Evolutionary conservation across 2,797 vertebrate genomes (phyloP).

Genomic region (Esox masquinongy): DNA sequence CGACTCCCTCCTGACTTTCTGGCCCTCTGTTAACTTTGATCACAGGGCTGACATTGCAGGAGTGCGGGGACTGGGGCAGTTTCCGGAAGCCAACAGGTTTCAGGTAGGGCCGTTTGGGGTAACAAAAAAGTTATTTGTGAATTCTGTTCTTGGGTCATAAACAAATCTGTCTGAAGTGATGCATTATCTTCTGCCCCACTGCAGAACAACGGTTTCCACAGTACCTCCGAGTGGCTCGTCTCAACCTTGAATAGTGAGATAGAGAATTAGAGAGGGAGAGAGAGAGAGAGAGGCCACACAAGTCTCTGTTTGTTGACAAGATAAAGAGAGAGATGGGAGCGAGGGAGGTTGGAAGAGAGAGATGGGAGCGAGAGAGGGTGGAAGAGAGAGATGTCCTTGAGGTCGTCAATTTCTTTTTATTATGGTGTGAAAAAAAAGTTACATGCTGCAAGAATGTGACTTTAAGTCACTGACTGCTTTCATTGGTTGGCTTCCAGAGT

Average conservation of each 20-base stretch:
- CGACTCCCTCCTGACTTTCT: constrained; percentile 24
- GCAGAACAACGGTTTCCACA: not conserved
- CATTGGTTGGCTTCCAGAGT: too few relatives aligned
- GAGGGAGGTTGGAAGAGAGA: not conserved
- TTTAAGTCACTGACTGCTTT: not conserved
- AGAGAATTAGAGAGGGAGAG: not conserved
- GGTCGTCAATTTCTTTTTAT: not conserved
- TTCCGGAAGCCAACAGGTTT: not conserved
- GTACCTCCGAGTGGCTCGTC: not conserved
- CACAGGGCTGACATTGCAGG: constrained; percentile 14
- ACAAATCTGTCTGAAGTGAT: constrained; percentile 14
- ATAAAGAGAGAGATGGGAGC: not conserved
- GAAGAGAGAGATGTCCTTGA: not conserved
- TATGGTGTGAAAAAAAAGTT: not conserved
- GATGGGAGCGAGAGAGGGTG: constrained; percentile 6
- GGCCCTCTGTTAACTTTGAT: constrained; percentile 14
- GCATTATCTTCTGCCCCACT: constrained; percentile 9
- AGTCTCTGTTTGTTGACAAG: not conserved
- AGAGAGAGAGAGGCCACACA: not conserved
- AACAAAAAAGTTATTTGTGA: constrained; percentile 2
- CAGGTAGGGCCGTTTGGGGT: constrained; percentile 2
- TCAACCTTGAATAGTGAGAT: not conserved
- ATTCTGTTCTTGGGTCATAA: not conserved
- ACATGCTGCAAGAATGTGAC: not conserved
- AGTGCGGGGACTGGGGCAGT: not conserved